Evolutionary conservation across 2,113 vertebrate species (phyloP).

Genomic region (Prunella fulvescens): DNA sequence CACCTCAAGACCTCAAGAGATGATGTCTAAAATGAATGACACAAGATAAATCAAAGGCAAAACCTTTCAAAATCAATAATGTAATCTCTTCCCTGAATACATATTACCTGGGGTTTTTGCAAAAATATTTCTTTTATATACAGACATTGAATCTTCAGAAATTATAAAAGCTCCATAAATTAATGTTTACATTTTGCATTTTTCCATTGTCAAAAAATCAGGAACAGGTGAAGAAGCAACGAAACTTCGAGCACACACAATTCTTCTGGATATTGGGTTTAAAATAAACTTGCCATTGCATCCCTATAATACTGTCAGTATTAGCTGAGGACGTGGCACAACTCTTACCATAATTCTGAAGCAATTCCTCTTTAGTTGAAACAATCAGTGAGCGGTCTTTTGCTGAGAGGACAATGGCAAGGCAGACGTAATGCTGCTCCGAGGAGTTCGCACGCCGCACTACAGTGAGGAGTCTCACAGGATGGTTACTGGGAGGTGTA

Average conservation of each 20-base stretch:
- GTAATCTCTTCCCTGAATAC: not conserved
- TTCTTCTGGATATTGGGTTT: not conserved
- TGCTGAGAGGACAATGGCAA: conserved; percentile 87
- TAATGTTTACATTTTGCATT: not conserved
- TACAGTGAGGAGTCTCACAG: conserved; percentile 87
- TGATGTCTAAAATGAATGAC: not conserved
- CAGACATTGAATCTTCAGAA: not conserved
- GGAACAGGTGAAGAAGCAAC: not conserved
- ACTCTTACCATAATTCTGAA: conserved; percentile 87
- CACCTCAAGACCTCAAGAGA: not conserved
- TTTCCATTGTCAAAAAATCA: not conserved
- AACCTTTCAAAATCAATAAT: not conserved
- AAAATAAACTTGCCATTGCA: not conserved
- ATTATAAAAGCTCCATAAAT: not conserved
- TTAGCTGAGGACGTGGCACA: not conserved
- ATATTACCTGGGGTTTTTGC: not conserved
- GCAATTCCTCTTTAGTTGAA: conserved; percentile 95
- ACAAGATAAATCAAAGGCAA: not conserved
- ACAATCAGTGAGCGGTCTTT: conserved; percentile 93
- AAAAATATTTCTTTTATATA: not conserved
- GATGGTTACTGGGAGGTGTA: conserved; percentile 81
- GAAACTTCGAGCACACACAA: not conserved
- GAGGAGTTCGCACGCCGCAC: conserved; percentile 91
- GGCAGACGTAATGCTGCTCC: conserved; percentile 94
- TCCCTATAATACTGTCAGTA: not conserved